Evolutionary conservation across 2,888 invertebrate genomes (phyloP).

Genomic region (Apodemia duryi): DNA sequence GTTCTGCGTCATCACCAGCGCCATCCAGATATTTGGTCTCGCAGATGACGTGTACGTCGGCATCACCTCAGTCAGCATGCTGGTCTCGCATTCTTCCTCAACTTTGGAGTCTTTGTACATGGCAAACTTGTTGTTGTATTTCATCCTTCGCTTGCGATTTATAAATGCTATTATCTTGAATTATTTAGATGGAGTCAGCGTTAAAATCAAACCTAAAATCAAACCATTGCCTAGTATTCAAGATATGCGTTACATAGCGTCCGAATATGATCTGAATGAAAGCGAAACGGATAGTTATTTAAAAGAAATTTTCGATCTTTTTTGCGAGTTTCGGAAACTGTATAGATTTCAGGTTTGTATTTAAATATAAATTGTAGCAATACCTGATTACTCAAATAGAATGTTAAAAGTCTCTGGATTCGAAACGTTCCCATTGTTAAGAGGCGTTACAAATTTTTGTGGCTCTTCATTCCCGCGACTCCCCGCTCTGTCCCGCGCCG

Average conservation of each 20-base stretch:
- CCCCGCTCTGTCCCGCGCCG: too few relatives aligned
- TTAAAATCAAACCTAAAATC: neutral
- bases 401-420: too few relatives aligned
- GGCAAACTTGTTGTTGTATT: neutral
- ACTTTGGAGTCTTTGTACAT: neutral
- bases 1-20: neutral
- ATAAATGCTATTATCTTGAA: neutral
- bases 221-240: neutral
- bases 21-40: neutral
- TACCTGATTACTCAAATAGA: too few relatives aligned
- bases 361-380: neutral
- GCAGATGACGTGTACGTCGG: too few relatives aligned
- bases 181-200: neutral
- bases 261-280: neutral
- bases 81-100: neutral
- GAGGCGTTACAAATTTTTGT: too few relatives aligned
- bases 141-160: neutral
- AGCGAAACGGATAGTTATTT: neutral
- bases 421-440: too few relatives aligned
- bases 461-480: too few relatives aligned
- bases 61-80: neutral
- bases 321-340: neutral
- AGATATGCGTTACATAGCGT: neutral
- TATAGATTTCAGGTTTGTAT: constrained; percentile 9
- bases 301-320: neutral